Evolutionary conservation across 2,888 invertebrate genomes (phyloP), one percentile per base, ranked within the genome.

Genomic region (Thumatha senex): DNA sequence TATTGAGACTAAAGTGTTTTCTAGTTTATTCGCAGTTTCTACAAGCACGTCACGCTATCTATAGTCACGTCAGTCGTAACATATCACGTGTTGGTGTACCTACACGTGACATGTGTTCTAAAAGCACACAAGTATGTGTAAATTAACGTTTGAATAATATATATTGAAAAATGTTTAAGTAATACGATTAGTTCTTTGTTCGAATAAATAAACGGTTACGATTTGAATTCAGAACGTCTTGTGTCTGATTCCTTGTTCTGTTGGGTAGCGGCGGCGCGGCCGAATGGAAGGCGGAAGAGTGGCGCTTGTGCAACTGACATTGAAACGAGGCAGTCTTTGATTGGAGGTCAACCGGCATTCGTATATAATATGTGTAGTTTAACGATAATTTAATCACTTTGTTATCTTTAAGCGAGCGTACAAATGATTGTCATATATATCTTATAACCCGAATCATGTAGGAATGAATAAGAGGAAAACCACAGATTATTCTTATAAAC

Each of bases 271-370:
- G 74, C 72, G n/a, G 51, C 71, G 72, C 64, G 54, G 55, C 69
- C 72, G 67, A 59, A 68, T 74, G 74, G 78, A 82, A 83, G 80
- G 87, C 89, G 89, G 89, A 89, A 89, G 89, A 88, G 74, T 67
- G 78, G 76, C 84, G 87, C 83, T 91, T 90, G 86, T 90, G 89
- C 89, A 90, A 89, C 84, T 89, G 90, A 89, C 90, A 90, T 91
- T 91, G 91, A 89, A 89, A 80, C 74, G 75, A 72, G 67, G 72
- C 80, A 76, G 76, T 82, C 81, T 79, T 80, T 77, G 78, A 75
- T 77, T 76, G 80, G 86, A 89, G 89, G 89, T 86, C 88, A 76
- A 60, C 64, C 78, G 84, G 82, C 86, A 84, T 80, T 87, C 79
- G 82, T 78, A 63, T 54, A 58, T 31, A 4, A 31, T 31, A 11